Evolutionary conservation across 2,797 vertebrate species (phyloP).

Genomic region (Numenius phaeopus): DNA sequence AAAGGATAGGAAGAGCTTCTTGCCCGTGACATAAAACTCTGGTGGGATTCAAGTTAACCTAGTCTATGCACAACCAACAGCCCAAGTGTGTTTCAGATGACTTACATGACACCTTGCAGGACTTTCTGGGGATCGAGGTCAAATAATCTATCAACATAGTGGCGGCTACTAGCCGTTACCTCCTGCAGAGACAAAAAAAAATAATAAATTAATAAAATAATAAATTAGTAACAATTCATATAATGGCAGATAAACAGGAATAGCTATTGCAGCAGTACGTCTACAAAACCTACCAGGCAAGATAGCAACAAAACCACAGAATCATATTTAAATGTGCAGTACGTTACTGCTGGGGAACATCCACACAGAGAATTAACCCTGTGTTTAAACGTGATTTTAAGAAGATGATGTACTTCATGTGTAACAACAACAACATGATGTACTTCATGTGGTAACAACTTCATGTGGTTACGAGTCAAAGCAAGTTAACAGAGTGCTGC

Average conservation of each 20-base stretch:
- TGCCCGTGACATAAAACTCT: conserved; percentile 28
- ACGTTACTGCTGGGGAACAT: neutral
- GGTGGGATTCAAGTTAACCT: conserved; percentile 6
- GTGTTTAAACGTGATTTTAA: neutral
- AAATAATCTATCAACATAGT: conserved; percentile 98
- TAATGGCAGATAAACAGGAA: neutral
- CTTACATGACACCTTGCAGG: conserved; percentile 99
- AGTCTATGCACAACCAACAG: neutral
- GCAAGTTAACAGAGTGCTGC: neutral
- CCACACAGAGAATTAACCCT: neutral
- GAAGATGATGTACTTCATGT: neutral
- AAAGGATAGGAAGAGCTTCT: neutral
- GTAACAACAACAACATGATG: neutral
- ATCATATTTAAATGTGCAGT: neutral
- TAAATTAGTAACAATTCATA: conserved; percentile 3
- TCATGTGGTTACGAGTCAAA: neutral
- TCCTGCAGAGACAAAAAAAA: conserved; percentile 84
- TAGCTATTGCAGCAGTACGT: neutral
- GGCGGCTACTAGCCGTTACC: conserved; percentile 98
- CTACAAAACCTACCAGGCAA: neutral
- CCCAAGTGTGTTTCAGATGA: conserved; percentile 68
- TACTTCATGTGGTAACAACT: neutral
- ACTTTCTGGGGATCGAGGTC: conserved; percentile 99
- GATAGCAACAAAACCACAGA: neutral
- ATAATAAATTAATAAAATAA: neutral